phyloP scores from a whole-genome alignment of 2,888 invertebrate genomes.

The Eupithecia abbreviata region DNA sequence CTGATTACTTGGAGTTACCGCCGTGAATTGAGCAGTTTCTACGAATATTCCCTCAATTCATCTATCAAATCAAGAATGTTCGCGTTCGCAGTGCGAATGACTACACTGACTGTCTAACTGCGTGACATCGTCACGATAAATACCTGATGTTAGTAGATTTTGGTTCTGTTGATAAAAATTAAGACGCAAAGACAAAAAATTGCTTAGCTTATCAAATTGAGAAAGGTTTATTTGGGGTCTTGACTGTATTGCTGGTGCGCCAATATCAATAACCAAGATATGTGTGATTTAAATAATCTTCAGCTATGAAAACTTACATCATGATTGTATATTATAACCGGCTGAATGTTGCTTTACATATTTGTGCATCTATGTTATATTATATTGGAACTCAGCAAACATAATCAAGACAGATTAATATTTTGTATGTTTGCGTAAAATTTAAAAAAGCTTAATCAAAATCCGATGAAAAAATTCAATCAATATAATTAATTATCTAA shows the following conservation, averaged over 20 bases:
- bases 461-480: background rate
- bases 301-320: background rate
- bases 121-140: background rate
- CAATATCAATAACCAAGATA: constrained; percentile 55
- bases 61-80: background rate
- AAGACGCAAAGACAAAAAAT: background rate
- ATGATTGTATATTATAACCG: background rate
- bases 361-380: constrained; percentile 31
- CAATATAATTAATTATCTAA: background rate
- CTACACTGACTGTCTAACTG: background rate
- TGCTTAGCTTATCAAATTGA: background rate
- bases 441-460: constrained; percentile 41
- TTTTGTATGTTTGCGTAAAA: constrained; percentile 51
- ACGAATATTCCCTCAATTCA: background rate
- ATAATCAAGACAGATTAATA: constrained; percentile 24
- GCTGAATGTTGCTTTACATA: constrained; percentile 2
- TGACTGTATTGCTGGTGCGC: constrained; percentile 64
- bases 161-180: background rate
- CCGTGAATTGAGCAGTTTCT: background rate
- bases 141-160: background rate
- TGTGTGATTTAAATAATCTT: constrained; percentile 42
- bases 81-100: background rate
- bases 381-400: constrained; percentile 26
- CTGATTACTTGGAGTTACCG: background rate
- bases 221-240: background rate